Base-by-base conservation (phyloP, 2,888 invertebrate species). In the Drosophila histrio region DNA sequence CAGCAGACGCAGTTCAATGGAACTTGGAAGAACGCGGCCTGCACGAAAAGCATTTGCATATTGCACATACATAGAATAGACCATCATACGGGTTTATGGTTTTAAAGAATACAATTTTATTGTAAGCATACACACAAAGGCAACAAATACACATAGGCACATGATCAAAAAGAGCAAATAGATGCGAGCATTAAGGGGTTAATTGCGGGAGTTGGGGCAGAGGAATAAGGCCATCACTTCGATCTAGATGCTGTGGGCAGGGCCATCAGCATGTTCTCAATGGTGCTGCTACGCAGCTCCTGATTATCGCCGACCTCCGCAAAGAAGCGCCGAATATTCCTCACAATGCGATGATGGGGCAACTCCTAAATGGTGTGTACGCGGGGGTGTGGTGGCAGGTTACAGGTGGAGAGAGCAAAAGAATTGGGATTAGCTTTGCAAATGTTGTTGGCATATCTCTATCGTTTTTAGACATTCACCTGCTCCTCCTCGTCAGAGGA, bases 291-390 rank as follows among this genome's bases (percentile, higher is more conserved):
- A 77, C 89, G 88, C 47, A 91, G 66, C 66, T 92, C 92, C 30
- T 82, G 70, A 70, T 91, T 91, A 46, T 91, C 90, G 82, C 91
- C 91, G 52, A 90, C 91, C 79, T 92, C 92, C 61, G 89, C 87
- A 79, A 92, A 91, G 83, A 92, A 92, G 62, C 91, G 90, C 65
- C 93, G 92, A 69, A 94, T 92, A 90, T 94, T 94, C 71, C 94
- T 92, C 60, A 94, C 92, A 79, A 94, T 93, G 88, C 94, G 93
- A 91, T 93, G 93, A 91, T 94, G 94, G 19, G 94, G 94, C 85
- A 94, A 93, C 90, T 94, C 94, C 89, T 92, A 89, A 22, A 17
- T 0, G 13, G 11, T 5, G 9, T 19, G 52, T n/a, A n/a, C 13
- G 24, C 32, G n/a, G n/a, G 11, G 32, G 8, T 28, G 21, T 38